Evolutionary conservation across 2,113 vertebrate genomes (phyloP).

Genomic region (Hypocryptadius cinnamomeus): DNA sequence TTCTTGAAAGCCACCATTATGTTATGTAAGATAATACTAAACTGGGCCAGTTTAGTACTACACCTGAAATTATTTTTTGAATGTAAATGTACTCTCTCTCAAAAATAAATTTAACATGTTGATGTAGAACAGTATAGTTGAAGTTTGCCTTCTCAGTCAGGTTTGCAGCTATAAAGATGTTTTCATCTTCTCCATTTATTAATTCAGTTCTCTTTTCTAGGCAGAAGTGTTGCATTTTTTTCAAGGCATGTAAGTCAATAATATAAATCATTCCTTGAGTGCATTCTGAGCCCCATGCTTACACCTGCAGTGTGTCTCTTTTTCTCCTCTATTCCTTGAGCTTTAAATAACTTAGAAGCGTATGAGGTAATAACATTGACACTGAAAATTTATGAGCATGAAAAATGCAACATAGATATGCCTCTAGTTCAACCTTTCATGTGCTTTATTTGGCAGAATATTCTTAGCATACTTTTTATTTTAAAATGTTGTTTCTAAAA

Average conservation of each 20-base stretch:
- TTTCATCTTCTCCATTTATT: neutral
- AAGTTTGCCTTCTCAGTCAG: neutral
- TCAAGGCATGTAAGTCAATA: slow-evolving; percentile 4
- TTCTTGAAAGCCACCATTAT: neutral
- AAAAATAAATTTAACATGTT: neutral
- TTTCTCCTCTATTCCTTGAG: neutral
- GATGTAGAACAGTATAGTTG: neutral
- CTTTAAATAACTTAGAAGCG: neutral
- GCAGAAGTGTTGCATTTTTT: neutral
- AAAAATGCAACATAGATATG: neutral
- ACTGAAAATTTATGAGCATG: neutral
- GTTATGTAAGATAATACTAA: neutral
- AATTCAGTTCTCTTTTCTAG: neutral
- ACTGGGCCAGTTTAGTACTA: too few species aligned
- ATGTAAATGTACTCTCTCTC: neutral
- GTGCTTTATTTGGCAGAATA: neutral
- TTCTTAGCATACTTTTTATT: neutral
- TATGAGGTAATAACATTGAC: neutral
- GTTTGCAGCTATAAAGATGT: neutral
- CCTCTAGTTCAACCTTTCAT: neutral
- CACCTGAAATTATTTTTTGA: neutral
- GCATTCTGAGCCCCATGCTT: neutral
- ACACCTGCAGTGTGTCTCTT: neutral
- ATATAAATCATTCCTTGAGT: slow-evolving; percentile 3
- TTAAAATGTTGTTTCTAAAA: neutral